Evolutionary conservation across 2,888 invertebrate genomes (phyloP).

Genomic region (Lycophotia porphyrea): DNA sequence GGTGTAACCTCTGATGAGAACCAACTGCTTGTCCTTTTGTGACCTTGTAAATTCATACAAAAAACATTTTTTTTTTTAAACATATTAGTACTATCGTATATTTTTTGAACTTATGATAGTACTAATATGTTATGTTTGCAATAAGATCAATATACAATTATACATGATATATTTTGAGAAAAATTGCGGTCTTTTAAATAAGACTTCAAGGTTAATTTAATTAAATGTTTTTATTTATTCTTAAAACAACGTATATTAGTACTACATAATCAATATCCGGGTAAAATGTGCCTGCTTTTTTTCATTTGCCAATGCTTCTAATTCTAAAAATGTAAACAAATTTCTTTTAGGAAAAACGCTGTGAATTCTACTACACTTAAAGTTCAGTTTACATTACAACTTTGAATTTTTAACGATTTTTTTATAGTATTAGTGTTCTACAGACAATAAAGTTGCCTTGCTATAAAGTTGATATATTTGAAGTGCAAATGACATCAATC

Average conservation of each 20-base stretch:
- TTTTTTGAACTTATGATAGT: too few relatives aligned
- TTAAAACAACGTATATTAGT: background rate
- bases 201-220: background rate
- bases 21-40: background rate
- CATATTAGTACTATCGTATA: too few relatives aligned
- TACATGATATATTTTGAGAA: too few relatives aligned
- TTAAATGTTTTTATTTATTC: background rate
- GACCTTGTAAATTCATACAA: too few relatives aligned
- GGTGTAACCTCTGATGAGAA: background rate
- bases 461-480: background rate
- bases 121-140: too few relatives aligned
- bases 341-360: background rate
- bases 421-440: background rate
- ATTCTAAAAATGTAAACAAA: background rate
- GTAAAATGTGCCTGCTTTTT: background rate
- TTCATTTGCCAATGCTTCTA: background rate
- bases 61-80: too few relatives aligned
- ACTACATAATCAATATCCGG: background rate
- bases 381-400: background rate
- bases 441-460: background rate
- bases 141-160: too few relatives aligned
- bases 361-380: background rate
- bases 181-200: background rate
- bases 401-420: too few relatives aligned
- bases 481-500: background rate